Evolutionary conservation across 2,113 vertebrate genomes (phyloP), one percentile per base, ranked within the genome.

Genomic region (Chrysemys picta): DNA sequence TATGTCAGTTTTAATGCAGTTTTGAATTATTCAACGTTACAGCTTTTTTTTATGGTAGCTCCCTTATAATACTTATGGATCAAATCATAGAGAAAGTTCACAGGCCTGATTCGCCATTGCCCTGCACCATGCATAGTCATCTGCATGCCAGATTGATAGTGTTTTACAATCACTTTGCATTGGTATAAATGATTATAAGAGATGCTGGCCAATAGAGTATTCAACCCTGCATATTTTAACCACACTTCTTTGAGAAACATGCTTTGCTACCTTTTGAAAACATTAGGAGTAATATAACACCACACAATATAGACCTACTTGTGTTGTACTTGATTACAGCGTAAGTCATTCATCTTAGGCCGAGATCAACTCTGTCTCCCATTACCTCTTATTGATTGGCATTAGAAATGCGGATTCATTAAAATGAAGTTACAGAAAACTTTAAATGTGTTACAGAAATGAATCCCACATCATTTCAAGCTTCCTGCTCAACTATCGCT

Each of bases 71-170:
- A 78, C 35, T 93, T 69, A 49, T 72, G 17, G n/a, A 72, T 21
- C 9, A 38, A 72, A 72, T 72, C 65, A 69, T 1, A 31, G 35
- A 69, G 35, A 59, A 59, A 19, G 17, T n/a, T 69, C 35, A 69
- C 17, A 53, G 8, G 13, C 6, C 87, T 80, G 3, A 4, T 8
- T 90, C 22, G 62, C 13, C 11, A 11, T 22, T 62, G 13, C 1
- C 1, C 5, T 85, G 5, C 5, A 1, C 24, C 12, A 38, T 52
- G 45, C 75, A 24, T 38, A 38, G 11, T 25, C 1, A 0, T 65
- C 54, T 35, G 21, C 11, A 79, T 12, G 21, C 81, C 80, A 92
- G 2, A 42, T 35, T 12, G 57, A 59, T 25, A 59, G 57, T 59
- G 27, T 31, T 59, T 59, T 59, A 59, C 75, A 49, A 35, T 16